These are phyloP conservation scores for Elephantulus edwardii DNA, from an alignment of 2,113 vertebrate species.

Conservation along the genomic window DNA sequence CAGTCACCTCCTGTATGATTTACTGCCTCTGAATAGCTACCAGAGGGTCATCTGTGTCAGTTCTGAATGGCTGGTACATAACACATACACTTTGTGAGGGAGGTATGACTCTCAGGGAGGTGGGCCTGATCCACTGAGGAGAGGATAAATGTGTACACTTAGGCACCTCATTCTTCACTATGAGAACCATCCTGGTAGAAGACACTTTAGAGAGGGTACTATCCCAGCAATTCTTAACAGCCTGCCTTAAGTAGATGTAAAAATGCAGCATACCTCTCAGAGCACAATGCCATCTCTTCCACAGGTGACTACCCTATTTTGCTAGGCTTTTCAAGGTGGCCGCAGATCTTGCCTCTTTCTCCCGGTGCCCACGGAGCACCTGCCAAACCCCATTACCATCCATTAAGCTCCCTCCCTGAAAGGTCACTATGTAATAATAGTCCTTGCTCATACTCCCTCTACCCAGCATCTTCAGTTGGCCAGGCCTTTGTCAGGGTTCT, in stretches of 20 bases:
- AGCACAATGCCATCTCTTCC: neutral
- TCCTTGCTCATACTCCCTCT: neutral
- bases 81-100: no score
- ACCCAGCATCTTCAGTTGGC: neutral
- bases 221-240: neutral
- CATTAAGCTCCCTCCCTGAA: neutral
- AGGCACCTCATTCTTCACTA: neutral
- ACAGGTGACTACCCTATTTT: constrained; percentile 28
- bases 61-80: no score
- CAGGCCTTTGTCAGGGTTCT: neutral
- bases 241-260: neutral
- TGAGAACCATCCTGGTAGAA: neutral
- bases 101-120: neutral
- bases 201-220: no score
- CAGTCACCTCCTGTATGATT: no score
- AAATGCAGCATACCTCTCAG: neutral
- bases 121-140: neutral
- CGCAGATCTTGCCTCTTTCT: neutral
- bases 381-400: neutral
- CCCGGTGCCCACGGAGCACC: neutral
- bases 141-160: neutral
- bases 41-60: no score
- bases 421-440: neutral
- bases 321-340: neutral
- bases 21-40: no score